These are phyloP conservation scores for Platalea minor DNA, from an alignment of 2,797 vertebrate genomes.

Conservation along the genomic window DNA sequence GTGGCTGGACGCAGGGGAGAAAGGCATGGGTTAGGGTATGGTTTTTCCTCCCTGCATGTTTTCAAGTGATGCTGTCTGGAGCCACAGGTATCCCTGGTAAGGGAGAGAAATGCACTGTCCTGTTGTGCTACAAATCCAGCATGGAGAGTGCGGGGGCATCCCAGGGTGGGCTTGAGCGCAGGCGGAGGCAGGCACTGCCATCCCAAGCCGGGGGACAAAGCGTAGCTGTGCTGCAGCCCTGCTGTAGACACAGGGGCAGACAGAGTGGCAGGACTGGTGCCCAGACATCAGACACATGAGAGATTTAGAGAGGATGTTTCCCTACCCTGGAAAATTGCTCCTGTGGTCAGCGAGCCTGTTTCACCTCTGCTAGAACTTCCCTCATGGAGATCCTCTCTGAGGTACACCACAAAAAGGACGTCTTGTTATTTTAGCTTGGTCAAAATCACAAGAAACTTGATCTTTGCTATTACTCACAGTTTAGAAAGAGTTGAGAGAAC, in stretches of 20 bases:
- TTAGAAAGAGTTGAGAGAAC: neutral
- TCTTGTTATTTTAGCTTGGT: neutral
- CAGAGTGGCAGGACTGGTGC: neutral
- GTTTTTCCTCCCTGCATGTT: neutral
- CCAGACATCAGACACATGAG: neutral
- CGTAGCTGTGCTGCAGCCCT: neutral
- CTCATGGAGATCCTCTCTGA: neutral
- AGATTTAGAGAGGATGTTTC: neutral
- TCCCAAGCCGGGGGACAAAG: neutral
- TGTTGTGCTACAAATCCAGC: neutral
- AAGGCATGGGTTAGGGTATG: neutral
- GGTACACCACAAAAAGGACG: neutral
- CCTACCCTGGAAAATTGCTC: neutral
- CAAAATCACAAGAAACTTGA: neutral
- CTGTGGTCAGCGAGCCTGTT: rapidly evolving
- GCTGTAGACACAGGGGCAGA: neutral
- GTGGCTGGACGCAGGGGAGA: neutral
- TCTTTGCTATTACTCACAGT: neutral
- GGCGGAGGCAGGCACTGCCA: neutral
- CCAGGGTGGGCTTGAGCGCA: neutral
- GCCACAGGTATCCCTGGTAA: neutral
- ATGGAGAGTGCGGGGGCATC: neutral
- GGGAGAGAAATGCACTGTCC: neutral
- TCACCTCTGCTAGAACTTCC: neutral
- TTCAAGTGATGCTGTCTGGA: neutral